These are phyloP conservation scores for Drosophila saltans DNA, from an alignment of 1,140 invertebrate genomes.

Conservation along the genomic window DNA sequence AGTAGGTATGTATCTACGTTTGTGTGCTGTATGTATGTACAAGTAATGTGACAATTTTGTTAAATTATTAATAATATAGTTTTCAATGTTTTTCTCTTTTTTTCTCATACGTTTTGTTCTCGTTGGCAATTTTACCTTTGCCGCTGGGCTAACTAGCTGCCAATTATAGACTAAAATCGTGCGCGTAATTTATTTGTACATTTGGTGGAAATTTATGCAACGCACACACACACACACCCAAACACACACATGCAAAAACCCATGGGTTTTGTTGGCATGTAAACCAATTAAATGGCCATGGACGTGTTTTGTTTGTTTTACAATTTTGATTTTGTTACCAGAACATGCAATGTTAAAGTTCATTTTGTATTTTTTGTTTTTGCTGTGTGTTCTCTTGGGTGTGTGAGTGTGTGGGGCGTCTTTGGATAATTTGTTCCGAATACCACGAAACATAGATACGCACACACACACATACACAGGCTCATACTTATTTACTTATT, in stretches of 20 bases:
- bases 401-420: conserved; percentile 24
- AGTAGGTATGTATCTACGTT: no score
- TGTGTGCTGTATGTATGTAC: background rate
- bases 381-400: no score
- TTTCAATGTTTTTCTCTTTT: background rate
- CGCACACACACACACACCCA: conserved; percentile 15
- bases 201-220: conserved; percentile 69
- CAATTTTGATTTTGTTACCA: conserved; percentile 53
- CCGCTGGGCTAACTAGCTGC: conserved; percentile 1
- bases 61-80: background rate
- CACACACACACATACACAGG: background rate
- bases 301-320: conserved; percentile 69
- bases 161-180: conserved; percentile 33
- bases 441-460: conserved; percentile 19
- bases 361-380: conserved; percentile 55
- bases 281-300: conserved; percentile 74
- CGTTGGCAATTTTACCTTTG: background rate
- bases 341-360: conserved; percentile 60
- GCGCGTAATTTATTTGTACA: conserved; percentile 77
- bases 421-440: conserved; percentile 62
- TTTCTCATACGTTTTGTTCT: background rate
- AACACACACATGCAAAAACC: conserved; percentile 19
- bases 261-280: conserved; percentile 37
- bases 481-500: no score
- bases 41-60: background rate